Conservation (phyloP, 2,113 vertebrate species). For the Neolamprologus modestus region DNA sequence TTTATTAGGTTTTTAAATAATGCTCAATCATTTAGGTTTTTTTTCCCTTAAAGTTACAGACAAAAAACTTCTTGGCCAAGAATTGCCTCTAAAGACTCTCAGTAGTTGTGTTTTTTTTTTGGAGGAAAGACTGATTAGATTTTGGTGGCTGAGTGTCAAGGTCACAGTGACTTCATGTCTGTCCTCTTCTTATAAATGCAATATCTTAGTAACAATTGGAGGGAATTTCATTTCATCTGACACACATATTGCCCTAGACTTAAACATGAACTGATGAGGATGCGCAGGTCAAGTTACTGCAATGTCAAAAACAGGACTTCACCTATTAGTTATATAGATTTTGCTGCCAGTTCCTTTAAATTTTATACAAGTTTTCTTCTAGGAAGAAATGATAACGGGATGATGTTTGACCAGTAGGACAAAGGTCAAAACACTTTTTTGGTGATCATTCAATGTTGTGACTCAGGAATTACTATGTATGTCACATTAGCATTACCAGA, state of each 20-base stretch:
- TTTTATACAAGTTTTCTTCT: not conserved
- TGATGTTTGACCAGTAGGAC: not conserved
- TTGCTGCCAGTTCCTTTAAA: not conserved
- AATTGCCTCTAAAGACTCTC: not conserved
- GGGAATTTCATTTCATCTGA: not conserved
- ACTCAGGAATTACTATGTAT: not conserved
- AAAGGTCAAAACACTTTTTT: not conserved
- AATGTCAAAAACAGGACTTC: not conserved
- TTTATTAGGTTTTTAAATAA: slow-evolving; percentile 31
- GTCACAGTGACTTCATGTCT: not conserved
- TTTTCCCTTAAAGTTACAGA: not conserved
- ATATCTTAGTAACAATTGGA: not conserved
- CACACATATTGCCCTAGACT: not conserved
- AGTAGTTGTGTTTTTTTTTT: not conserved
- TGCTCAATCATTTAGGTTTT: not conserved
- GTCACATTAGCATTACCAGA: not conserved
- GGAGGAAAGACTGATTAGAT: not conserved
- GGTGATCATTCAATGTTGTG: not conserved
- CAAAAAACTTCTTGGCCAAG: not conserved
- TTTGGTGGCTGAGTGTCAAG: not conserved
- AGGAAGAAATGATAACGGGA: not conserved
- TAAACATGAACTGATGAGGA: not conserved
- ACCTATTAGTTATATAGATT: not conserved
- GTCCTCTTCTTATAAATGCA: not conserved
- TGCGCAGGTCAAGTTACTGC: not conserved